Conservation (phyloP, 2,113 vertebrate genomes). For the Myotis lucifugus region DNA sequence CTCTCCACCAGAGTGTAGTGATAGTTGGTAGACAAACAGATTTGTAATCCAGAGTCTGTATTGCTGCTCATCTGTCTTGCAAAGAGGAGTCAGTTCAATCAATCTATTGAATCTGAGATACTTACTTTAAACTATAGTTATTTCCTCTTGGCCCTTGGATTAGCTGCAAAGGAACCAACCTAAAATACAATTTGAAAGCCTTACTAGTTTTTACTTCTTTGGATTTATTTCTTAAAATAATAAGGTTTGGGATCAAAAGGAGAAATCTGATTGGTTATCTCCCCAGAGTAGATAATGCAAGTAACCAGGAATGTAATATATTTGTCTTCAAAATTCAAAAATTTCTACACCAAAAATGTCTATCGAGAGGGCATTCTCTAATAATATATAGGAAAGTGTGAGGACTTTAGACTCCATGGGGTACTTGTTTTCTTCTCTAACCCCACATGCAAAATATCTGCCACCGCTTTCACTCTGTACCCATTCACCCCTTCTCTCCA, state of each 20-base stretch:
- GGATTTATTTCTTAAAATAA: background rate
- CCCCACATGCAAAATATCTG: background rate
- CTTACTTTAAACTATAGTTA: background rate
- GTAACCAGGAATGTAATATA: background rate
- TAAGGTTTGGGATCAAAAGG: conserved; percentile 28
- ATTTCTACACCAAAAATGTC: background rate
- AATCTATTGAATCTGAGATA: background rate
- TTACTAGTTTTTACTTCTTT: background rate
- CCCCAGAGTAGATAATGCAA: background rate
- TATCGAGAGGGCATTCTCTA: background rate
- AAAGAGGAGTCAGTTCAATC: background rate
- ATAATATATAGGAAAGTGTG: background rate
- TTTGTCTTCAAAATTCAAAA: conserved; percentile 38
- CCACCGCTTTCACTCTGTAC: background rate
- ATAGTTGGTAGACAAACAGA: background rate
- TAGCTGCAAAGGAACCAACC: background rate
- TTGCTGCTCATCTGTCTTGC: background rate
- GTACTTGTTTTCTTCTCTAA: background rate
- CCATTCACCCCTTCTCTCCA: background rate
- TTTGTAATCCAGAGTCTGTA: background rate
- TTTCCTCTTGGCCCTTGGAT: background rate
- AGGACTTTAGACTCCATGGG: background rate
- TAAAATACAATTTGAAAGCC: background rate
- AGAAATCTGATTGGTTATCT: conserved; percentile 1
- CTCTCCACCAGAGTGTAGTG: background rate